Conservation (phyloP, 2,113 vertebrate species). For the Peromyscus polionotus region DNA sequence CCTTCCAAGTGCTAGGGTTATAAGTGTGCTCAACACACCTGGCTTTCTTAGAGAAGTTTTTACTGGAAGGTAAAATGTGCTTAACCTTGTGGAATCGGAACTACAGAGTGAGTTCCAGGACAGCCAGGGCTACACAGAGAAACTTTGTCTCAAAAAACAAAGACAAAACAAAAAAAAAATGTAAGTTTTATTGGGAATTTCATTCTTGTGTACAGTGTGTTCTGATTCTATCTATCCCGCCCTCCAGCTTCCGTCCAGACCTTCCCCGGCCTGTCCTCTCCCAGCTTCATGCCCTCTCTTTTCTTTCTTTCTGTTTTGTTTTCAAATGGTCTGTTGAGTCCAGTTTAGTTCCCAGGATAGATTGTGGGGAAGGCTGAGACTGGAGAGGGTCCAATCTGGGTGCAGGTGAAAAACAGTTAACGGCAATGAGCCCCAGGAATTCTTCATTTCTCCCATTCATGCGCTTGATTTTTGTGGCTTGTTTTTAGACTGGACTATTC, state of each 20-base stretch:
- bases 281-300: background rate
- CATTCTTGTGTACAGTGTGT: background rate
- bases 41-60: background rate
- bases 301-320: background rate
- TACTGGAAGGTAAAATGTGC: background rate
- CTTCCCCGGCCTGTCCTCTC: background rate
- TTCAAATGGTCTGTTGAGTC: background rate
- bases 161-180: background rate
- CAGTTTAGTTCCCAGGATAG: background rate
- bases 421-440: background rate
- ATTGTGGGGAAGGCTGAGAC: background rate
- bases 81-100: background rate
- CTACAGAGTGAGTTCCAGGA: background rate
- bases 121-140: background rate
- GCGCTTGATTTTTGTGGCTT: background rate
- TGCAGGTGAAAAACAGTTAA: background rate
- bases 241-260: background rate
- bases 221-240: background rate
- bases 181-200: background rate
- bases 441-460: background rate
- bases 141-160: background rate
- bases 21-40: background rate
- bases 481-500: conserved; percentile 96
- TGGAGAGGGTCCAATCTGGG: background rate
- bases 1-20: background rate